Evolutionary conservation across 2,113 vertebrate genomes (phyloP).

Genomic region (Steatornis caripensis): DNA sequence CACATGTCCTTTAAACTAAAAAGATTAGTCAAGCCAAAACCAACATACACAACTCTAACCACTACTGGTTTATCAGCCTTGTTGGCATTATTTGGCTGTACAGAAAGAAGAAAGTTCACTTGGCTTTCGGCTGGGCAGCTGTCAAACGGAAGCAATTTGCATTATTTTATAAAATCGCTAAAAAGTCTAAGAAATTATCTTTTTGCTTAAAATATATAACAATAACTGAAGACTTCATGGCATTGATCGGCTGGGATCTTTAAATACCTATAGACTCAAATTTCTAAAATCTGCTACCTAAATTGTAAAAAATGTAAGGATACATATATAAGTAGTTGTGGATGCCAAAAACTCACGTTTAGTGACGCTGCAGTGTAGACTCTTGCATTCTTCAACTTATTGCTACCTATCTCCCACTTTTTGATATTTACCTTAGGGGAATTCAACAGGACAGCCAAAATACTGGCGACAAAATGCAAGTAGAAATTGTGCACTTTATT

Average conservation of each 20-base stretch:
- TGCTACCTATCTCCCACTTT: neutral
- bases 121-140: neutral
- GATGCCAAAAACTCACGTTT: neutral
- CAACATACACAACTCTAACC: neutral
- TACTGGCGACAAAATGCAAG: neutral
- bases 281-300: neutral
- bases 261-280: neutral
- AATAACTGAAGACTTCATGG: neutral
- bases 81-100: neutral
- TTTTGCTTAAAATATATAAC: neutral
- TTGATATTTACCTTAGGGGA: neutral
- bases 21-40: neutral
- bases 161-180: neutral
- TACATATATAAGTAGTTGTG: neutral
- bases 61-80: neutral
- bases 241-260: neutral
- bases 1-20: neutral
- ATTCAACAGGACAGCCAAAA: neutral
- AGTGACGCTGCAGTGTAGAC: neutral
- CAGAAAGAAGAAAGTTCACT: neutral
- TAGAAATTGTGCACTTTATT: neutral
- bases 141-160: neutral
- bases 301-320: neutral
- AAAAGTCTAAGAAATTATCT: neutral
- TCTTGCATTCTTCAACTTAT: neutral